These are phyloP conservation scores for Barypeithes pellucidus DNA, from an alignment of 2,888 invertebrate genomes.

Conservation along the genomic window DNA sequence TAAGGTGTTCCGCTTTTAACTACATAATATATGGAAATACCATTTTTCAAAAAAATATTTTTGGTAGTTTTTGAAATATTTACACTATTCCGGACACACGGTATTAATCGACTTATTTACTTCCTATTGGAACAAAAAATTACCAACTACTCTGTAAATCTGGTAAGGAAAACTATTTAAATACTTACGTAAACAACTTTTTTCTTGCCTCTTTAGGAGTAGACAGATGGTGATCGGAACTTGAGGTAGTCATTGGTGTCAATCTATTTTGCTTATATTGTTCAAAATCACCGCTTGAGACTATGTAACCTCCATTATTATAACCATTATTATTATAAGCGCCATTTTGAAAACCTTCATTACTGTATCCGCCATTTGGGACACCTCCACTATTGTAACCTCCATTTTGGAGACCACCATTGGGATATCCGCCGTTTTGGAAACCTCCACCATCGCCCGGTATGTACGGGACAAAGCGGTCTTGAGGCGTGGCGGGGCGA, in stretches of 20 bases:
- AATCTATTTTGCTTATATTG: slow-evolving; percentile 3
- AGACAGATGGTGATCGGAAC: slow-evolving; percentile 31
- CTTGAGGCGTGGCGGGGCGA: slow-evolving; percentile 1
- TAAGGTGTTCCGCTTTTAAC: too few relatives aligned
- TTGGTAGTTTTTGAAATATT: too few relatives aligned
- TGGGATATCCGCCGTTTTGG: slow-evolving; percentile 8
- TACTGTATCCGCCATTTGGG: slow-evolving; percentile 1
- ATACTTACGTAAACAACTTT: slow-evolving; percentile 49
- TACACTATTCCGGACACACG: too few relatives aligned
- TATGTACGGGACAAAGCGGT: slow-evolving; percentile 20
- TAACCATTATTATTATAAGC: slow-evolving; percentile 18
- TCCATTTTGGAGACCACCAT: not conserved
- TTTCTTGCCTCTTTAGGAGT: slow-evolving; percentile 38
- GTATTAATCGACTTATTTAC: too few relatives aligned
- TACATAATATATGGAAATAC: too few relatives aligned
- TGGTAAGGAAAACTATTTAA: too few relatives aligned
- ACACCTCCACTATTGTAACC: slow-evolving; percentile 20
- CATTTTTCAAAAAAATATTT: too few relatives aligned
- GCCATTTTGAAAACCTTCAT: slow-evolving; percentile 16
- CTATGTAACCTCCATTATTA: slow-evolving; percentile 30
- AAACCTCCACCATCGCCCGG: slow-evolving; percentile 21
- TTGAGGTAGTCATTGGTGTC: not conserved
- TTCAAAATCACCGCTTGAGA: slow-evolving; percentile 23
- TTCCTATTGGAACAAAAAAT: too few relatives aligned
- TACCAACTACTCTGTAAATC: too few relatives aligned